Percentiles rank a stretch among this genome's conserved stretches.
Evolutionary conservation across 1,140 invertebrate species (phyloP).

Genomic region (Episyrphus balteatus): DNA sequence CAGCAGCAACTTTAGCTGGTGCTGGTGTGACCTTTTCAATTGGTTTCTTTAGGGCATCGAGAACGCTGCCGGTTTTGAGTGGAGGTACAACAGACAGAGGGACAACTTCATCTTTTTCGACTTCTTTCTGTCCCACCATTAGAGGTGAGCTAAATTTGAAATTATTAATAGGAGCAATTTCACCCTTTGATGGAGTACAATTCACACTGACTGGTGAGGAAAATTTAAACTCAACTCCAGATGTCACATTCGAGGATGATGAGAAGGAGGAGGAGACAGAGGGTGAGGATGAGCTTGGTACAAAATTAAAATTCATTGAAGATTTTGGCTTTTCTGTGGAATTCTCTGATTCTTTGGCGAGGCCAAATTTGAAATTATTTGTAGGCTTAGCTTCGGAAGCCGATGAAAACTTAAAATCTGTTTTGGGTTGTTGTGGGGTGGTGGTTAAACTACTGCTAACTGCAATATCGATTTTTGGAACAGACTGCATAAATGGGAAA

Average conservation of each 20-base stretch:
- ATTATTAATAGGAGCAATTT: conserved; percentile 29
- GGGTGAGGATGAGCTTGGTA: not conserved
- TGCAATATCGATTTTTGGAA: conserved; percentile 48
- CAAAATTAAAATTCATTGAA: not conserved
- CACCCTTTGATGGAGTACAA: too few species aligned
- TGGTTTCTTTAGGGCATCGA: conserved; percentile 20
- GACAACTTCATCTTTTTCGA: not conserved
- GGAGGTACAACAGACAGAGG: conserved; percentile 6
- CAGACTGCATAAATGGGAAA: conserved; percentile 46
- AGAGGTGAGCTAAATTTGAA: conserved; percentile 47
- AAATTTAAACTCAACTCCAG: conserved; percentile 4
- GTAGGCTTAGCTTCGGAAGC: not conserved
- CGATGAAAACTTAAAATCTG: not conserved
- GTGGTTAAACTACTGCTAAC: conserved; percentile 17
- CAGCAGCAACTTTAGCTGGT: not conserved
- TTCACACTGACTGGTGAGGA: conserved; percentile 4
- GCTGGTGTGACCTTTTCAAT: not conserved
- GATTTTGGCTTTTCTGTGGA: not conserved
- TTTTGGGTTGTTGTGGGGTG: too few species aligned
- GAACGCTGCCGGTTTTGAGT: conserved; percentile 26
- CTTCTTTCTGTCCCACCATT: conserved; percentile 11
- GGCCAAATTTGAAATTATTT: conserved; percentile 1
- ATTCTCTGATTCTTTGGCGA: not conserved
- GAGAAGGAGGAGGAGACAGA: not conserved
- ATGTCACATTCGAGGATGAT: not conserved